These are phyloP conservation scores for Elephas maximus DNA, from an alignment of 2,113 vertebrate genomes.

Conservation along the genomic window DNA sequence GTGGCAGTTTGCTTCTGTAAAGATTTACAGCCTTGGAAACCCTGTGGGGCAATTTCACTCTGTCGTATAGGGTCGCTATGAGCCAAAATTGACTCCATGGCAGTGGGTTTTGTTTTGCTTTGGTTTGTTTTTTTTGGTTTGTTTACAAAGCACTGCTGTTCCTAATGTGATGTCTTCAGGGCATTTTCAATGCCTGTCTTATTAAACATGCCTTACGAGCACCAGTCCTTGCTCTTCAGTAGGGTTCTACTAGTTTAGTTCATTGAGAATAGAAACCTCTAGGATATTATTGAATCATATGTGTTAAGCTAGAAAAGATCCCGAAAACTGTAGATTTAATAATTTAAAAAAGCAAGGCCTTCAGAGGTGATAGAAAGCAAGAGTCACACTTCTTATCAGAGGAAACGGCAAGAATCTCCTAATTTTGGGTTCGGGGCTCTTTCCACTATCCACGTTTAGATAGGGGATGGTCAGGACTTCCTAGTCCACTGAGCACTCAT, in stretches of 20 bases:
- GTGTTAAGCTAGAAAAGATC: background rate
- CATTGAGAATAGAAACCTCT: slow-evolving; percentile 21
- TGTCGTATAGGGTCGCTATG: too few species aligned
- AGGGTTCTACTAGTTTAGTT: slow-evolving; percentile 30
- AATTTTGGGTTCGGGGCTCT: background rate
- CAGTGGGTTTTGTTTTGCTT: too few species aligned
- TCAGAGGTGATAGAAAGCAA: background rate
- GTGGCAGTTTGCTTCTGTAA: too few species aligned
- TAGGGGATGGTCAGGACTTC: background rate
- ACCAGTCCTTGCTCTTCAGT: slow-evolving; percentile 34
- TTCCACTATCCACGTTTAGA: background rate
- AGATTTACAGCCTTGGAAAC: too few species aligned
- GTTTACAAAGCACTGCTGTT: slow-evolving; percentile 38
- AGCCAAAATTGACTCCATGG: too few species aligned
- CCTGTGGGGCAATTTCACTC: too few species aligned
- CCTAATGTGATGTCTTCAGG: background rate
- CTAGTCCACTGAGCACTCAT: background rate
- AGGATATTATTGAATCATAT: background rate
- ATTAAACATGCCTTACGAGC: background rate
- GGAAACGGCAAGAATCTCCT: background rate
- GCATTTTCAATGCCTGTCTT: slow-evolving; percentile 14
- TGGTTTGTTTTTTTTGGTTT: too few species aligned
- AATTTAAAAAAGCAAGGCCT: background rate
- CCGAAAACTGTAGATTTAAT: background rate
- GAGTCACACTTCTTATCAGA: background rate